These are phyloP conservation scores for Hirtodrosophila trivittata DNA, from an alignment of 2,888 invertebrate genomes.

Conservation along the genomic window DNA sequence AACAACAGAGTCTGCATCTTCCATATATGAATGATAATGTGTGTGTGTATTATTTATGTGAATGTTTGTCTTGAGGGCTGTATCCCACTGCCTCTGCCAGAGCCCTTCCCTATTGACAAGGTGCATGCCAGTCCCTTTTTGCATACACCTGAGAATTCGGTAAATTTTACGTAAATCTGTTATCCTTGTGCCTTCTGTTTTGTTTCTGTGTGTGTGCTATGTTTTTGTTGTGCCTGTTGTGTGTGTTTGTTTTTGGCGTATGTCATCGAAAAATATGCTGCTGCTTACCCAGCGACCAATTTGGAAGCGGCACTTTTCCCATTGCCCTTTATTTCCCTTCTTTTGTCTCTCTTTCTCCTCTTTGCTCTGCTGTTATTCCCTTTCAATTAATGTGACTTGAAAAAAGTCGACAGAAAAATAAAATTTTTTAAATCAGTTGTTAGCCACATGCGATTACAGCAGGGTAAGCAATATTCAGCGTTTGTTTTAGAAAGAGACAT, in stretches of 20 bases:
- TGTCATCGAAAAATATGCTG: slow-evolving; percentile 64
- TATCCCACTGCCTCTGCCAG: not conserved
- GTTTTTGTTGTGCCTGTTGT: slow-evolving; percentile 9
- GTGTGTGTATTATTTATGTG: slow-evolving; percentile 8
- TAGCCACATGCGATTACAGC: slow-evolving; percentile 56
- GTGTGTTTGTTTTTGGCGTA: slow-evolving; percentile 46
- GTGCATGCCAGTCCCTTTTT: slow-evolving; percentile 27
- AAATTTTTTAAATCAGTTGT: slow-evolving; percentile 64
- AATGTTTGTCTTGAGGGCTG: slow-evolving; percentile 17
- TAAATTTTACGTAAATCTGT: slow-evolving; percentile 55
- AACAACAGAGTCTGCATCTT: slow-evolving; percentile 21
- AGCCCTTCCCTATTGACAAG: slow-evolving; percentile 2
- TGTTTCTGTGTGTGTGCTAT: slow-evolving; percentile 20
- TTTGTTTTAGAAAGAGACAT: not conserved
- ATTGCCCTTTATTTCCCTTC: not conserved
- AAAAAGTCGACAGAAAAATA: no score
- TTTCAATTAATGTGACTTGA: not conserved
- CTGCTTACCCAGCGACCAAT: slow-evolving; percentile 59
- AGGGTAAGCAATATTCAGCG: no score
- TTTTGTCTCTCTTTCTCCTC: not conserved
- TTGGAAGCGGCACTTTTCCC: slow-evolving; percentile 25
- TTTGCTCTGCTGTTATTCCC: not conserved
- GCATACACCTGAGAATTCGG: slow-evolving; percentile 50
- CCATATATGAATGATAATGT: slow-evolving; percentile 7
- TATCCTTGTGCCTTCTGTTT: slow-evolving; percentile 11